Evolutionary conservation across 2,797 vertebrate species (phyloP), one percentile per base, ranked within the genome.

Genomic region (Kryptolebias ocellatus): DNA sequence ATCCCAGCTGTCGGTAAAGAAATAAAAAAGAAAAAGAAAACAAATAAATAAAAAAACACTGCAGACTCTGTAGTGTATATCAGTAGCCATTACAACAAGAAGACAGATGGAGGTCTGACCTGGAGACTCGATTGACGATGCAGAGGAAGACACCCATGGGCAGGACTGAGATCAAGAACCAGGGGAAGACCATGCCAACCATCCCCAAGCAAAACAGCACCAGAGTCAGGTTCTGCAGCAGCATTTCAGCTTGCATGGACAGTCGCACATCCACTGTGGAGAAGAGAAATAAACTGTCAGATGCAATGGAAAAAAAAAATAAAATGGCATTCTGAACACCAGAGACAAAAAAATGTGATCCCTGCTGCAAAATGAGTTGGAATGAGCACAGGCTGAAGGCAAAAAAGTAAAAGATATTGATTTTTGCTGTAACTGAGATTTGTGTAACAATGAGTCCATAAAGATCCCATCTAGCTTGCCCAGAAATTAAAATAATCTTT

Each of bases 211-310:
- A 95, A 77, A 95, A 95, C 17, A 95, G 63, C 71, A 96, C 91
- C 76, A 95, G 73, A 14, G 92, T 91, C 76, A 95, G 56, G 84
- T 95, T 95, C 89, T 95, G 95, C 14, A 95, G 87, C 80, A 96
- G 83, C 91, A 95, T 92, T 78, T 96, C 95, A 20, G 90, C 81
- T 71, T 95, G 94, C 88, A 93, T 90, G 65, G 90, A 84, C 88
- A 96, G 91, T 51, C 90, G 93, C 34, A 95, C 93, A 27, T 96
- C 95, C 84, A 96, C 95, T 96, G 70, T 72, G 55, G 68, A n/a
- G 70, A 64, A 20, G 18, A 79, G 46, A 74, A 27, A 75, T 1
- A 63, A 59, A 34, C 0, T n/a, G 42, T 29, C 54, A 28, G 46
- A 71, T 44, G 20, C 12, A 12, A 20, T 17, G 11, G 53, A 12